Conservation (phyloP, 1,140 invertebrate species). For the Ostrea edulis region DNA sequence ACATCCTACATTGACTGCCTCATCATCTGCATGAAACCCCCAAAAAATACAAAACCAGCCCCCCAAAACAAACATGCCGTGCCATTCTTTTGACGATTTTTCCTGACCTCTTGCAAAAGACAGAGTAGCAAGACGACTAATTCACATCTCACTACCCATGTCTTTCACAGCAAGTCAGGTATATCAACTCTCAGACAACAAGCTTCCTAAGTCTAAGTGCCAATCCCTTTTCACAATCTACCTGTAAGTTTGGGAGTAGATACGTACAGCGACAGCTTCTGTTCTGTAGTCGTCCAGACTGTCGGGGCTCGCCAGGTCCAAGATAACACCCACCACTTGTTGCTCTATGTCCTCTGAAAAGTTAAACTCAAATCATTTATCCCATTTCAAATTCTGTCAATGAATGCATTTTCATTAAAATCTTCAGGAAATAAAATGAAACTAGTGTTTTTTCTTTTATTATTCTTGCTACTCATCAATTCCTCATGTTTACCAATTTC, state of each 20-base stretch:
- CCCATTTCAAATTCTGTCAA: background rate
- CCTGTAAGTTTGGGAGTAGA: background rate
- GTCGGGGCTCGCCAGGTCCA: slow-evolving; percentile 79
- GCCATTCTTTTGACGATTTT: background rate
- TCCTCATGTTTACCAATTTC: too few species aligned
- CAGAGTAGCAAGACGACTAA: slow-evolving; percentile 92
- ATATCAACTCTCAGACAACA: background rate
- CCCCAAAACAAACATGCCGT: background rate
- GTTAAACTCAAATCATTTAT: background rate
- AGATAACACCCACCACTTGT: slow-evolving; percentile 83
- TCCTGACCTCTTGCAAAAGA: slow-evolving; percentile 84
- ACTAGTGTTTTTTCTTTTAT: too few species aligned
- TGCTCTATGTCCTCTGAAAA: slow-evolving; percentile 82
- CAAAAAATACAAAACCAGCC: background rate
- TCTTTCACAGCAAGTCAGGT: slow-evolving; percentile 87
- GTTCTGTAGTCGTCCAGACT: slow-evolving; percentile 81
- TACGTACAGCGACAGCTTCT: slow-evolving; percentile 82
- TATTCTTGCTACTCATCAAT: too few species aligned
- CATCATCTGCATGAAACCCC: slow-evolving; percentile 33
- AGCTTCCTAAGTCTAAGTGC: background rate
- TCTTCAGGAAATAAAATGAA: too few species aligned
- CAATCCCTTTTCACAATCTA: background rate
- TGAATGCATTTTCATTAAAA: too few species aligned
- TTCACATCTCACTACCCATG: slow-evolving; percentile 96
- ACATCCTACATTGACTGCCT: slow-evolving; percentile 89